phyloP scores from a whole-genome alignment of 2,888 invertebrate genomes.

The Trichopria drosophilae region DNA sequence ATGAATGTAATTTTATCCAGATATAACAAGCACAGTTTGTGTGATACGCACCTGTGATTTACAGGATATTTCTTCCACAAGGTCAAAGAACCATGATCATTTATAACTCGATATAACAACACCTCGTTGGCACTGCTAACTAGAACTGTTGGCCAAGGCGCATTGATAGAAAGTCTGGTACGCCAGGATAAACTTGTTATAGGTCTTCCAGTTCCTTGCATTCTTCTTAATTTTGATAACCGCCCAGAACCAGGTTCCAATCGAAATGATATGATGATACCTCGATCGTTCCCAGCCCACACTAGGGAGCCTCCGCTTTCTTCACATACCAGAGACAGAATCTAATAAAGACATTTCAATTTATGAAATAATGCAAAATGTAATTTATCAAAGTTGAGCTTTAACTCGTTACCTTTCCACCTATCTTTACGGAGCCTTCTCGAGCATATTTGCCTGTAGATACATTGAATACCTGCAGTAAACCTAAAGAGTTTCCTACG shows the following conservation, averaged over 20 bases:
- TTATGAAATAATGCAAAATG: background rate
- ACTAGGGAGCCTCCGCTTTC: slow-evolving; percentile 68
- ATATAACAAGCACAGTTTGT: background rate
- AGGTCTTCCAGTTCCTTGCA: slow-evolving; percentile 66
- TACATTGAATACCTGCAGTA: slow-evolving; percentile 78
- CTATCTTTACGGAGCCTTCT: slow-evolving; percentile 62
- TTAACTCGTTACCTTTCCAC: slow-evolving; percentile 57
- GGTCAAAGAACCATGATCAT: slow-evolving; percentile 62
- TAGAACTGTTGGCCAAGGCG: slow-evolving; percentile 72
- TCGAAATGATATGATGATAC: slow-evolving; percentile 70
- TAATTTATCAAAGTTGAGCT: background rate
- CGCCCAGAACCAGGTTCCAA: slow-evolving; percentile 70
- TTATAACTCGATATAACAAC: slow-evolving; percentile 67
- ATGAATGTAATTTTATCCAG: slow-evolving; percentile 1
- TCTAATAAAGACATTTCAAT: slow-evolving; percentile 36
- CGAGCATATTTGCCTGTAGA: slow-evolving; percentile 81
- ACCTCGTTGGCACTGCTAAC: slow-evolving; percentile 79
- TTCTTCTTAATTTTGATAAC: slow-evolving; percentile 70
- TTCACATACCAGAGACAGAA: slow-evolving; percentile 75
- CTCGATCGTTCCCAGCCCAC: slow-evolving; percentile 82
- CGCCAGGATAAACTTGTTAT: slow-evolving; percentile 77
- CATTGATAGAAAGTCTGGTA: slow-evolving; percentile 80
- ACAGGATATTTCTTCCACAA: slow-evolving; percentile 64
- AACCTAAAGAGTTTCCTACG: slow-evolving; percentile 73
- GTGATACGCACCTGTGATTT: slow-evolving; percentile 57